Evolutionary conservation across 2,888 invertebrate species (phyloP), one percentile per base, ranked within the genome.

Genomic region (Furcula furcula): DNA sequence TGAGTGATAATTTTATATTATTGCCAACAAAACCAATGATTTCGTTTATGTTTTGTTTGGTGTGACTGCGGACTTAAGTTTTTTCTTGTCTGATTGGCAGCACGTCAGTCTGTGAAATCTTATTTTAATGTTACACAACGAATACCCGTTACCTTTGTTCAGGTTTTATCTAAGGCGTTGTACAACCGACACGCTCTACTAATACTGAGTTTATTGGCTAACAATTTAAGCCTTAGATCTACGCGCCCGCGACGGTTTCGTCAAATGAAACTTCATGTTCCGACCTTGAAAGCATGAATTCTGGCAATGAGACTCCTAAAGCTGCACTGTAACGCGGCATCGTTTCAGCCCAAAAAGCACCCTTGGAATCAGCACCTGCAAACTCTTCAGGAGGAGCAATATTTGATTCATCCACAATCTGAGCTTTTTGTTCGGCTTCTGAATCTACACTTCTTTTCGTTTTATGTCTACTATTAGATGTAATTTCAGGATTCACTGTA

Each of bases 181-280:
- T 73, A 71, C 71, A 77, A 77, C 63, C 71, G 84, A 75, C 72
- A 86, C 80, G 86, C 85, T 86, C 85, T 82, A 85, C 58, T 84
- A 72, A 78, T 67, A 68, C 50, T 65, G 60, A 61, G 63, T 66
- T 54, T 59, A 59, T 84, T 82, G 76, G 74, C 71, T 69, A 80
- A 80, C 62, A 68, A 62, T 55, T 55, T 65, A 65, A 59, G 53
- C 63, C 59, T 57, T 31, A 50, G 26, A 50, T 54, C 56, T 86
- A 88, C 71, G 78, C 87, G 61, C 77, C 78, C 39, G 83, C 82
- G 43, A 88, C 82, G 23, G 71, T 71, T 74, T 89, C 91, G 65
- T 94, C 93, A 65, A 93, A 93, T 39, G 91, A 90, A 58, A 84
- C 84, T 77, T 94, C 94, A 53, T 92, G 91, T 46, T 93, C 92